Percentiles rank a stretch among this genome's conserved stretches.
Conservation (phyloP, 2,888 invertebrate genomes). For the Papilio demoleus region DNA sequence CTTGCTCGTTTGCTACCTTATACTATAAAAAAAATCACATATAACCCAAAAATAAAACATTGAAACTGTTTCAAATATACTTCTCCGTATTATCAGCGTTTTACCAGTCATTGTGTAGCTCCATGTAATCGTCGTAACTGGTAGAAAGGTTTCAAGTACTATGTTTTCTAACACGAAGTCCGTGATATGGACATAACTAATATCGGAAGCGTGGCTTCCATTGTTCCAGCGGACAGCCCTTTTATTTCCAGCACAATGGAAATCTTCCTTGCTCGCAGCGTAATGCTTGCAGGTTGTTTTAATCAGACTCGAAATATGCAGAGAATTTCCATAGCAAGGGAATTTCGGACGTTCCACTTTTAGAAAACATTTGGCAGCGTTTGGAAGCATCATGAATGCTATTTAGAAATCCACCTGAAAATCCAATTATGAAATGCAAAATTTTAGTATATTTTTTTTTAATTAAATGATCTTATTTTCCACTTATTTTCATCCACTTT, state of each 20-base stretch:
- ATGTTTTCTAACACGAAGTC: slow-evolving; percentile 74
- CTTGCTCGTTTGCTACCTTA: too few species aligned
- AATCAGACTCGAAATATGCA: slow-evolving; percentile 53
- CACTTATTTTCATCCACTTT: not conserved
- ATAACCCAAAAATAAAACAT: too few species aligned
- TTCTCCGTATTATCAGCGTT: not conserved
- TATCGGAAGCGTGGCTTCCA: slow-evolving; percentile 61
- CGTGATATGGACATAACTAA: slow-evolving; percentile 69
- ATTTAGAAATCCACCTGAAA: slow-evolving; percentile 33
- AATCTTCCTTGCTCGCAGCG: slow-evolving; percentile 70
- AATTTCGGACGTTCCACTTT: slow-evolving; percentile 37
- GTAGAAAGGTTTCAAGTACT: slow-evolving; percentile 62
- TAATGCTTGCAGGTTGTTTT: slow-evolving; percentile 65
- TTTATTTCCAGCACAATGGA: slow-evolving; percentile 69
- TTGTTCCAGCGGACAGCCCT: slow-evolving; percentile 61
- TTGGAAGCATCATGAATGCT: slow-evolving; percentile 33
- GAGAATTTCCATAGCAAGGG: slow-evolving; percentile 37
- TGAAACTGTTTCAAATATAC: too few species aligned
- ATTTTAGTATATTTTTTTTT: not conserved
- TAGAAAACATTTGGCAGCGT: slow-evolving; percentile 35
- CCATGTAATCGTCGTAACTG: not conserved
- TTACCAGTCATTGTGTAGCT: not conserved
- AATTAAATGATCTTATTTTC: not conserved
- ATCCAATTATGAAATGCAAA: slow-evolving; percentile 18
- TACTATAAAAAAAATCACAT: too few species aligned